Evolutionary conservation across 2,113 vertebrate genomes (phyloP).

Genomic region (Alligator mississippiensis): DNA sequence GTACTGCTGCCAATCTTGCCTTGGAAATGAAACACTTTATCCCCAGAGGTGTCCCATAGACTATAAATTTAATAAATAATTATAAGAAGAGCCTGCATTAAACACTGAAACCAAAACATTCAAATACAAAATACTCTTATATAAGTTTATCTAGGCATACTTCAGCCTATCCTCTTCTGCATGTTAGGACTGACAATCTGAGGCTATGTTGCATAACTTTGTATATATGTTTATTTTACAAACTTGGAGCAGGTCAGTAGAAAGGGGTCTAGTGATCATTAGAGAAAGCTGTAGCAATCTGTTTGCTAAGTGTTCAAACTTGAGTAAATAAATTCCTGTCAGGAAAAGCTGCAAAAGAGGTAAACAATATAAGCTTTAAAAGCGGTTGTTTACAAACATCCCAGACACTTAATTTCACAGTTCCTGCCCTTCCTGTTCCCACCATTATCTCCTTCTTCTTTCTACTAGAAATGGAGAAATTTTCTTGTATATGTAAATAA

Average conservation of each 20-base stretch:
- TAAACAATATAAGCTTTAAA: neutral
- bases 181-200: neutral
- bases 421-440: neutral
- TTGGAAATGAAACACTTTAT: conserved; percentile 30
- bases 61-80: neutral
- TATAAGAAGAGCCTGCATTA: neutral
- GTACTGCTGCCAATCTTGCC: conserved; percentile 1
- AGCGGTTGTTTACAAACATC: neutral
- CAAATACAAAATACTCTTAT: neutral
- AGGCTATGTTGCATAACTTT: neutral
- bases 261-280: neutral
- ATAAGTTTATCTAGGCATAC: neutral
- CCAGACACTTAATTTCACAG: neutral
- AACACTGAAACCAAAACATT: neutral
- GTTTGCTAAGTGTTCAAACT: neutral
- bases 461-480: neutral
- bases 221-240: neutral
- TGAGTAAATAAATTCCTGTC: neutral
- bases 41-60: neutral
- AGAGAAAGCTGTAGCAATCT: neutral
- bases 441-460: neutral
- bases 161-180: neutral
- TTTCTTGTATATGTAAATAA: neutral
- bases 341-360: neutral
- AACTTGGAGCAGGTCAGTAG: neutral